Evolutionary conservation across 2,113 vertebrate genomes (phyloP), one percentile per base, ranked within the genome.

Genomic region (Procapra przewalskii): DNA sequence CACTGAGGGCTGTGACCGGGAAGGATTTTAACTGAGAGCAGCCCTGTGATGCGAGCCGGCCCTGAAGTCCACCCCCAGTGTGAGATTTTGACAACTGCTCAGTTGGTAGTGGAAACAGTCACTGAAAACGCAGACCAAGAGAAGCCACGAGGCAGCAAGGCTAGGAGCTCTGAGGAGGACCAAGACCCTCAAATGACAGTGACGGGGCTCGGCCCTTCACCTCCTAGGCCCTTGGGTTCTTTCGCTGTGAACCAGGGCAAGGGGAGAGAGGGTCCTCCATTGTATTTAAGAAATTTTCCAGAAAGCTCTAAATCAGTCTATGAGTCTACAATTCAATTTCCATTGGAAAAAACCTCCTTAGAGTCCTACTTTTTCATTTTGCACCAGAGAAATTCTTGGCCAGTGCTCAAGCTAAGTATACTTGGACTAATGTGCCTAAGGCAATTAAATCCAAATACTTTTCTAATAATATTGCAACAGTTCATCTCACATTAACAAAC

Each of bases 221-320:
- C 25, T 87, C 43, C 45, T 82, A 33, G 16, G 45, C 21, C 17
- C 40, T 33, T 29, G 27, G 82, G 25, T 77, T 40, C 60, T 67
- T 77, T 55, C 36, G 3, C 43, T 62, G 52, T 75, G 54, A 86
- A 71, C 6, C 45, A 19, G 19, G 40, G 71, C 40, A 6, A 85
- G 40, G 36, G 45, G 45, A 40, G 59, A 40, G 19, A n/a, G 11
- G 14, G 15, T 67, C 36, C 48, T 33, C 67, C 16, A 88, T 0
- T 59, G n/a, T 89, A 77, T 91, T 93, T 67, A 89, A 92, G 40
- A 71, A 97, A 95, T 90, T 93, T 97, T 93, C 93, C 90, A 96
- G 85, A 94, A 96, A 91, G 75, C 48, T 98, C 95, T 94, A 96
- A 95, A 96, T 87, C 60, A 79, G 2, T 87, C 79, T 84, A 27